Percentiles rank a stretch among this genome's conserved stretches.
Conservation (phyloP, 2,888 invertebrate genomes). For the Zygothrica quintamaculata region DNA sequence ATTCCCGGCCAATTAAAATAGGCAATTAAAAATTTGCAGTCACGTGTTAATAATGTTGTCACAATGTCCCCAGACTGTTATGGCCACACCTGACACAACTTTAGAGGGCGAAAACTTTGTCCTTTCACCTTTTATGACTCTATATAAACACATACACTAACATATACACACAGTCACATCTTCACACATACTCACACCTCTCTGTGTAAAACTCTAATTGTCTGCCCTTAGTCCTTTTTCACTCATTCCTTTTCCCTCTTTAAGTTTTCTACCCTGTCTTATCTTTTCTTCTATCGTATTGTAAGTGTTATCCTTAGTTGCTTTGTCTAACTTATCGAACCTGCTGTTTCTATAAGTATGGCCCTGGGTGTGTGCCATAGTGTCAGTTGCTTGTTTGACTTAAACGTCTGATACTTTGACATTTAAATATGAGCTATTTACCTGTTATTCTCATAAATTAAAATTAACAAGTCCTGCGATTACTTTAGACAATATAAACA, state of each 20-base stretch:
- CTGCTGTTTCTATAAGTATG: slow-evolving; percentile 12
- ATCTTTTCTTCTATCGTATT: slow-evolving; percentile 15
- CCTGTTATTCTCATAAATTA: not conserved
- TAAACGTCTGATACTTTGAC: not conserved
- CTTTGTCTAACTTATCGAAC: slow-evolving; percentile 41
- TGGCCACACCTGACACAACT: slow-evolving; percentile 51
- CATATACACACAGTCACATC: not conserved
- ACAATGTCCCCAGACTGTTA: slow-evolving; percentile 7
- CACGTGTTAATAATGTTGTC: slow-evolving; percentile 70
- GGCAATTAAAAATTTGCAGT: slow-evolving; percentile 72
- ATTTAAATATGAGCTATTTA: not conserved
- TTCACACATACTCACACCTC: not conserved
- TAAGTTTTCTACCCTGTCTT: slow-evolving; percentile 42
- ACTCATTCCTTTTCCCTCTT: not conserved
- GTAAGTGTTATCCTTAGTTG: slow-evolving; percentile 4
- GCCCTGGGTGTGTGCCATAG: slow-evolving; percentile 14
- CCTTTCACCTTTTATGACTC: slow-evolving; percentile 3
- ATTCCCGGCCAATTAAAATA: slow-evolving; percentile 49
- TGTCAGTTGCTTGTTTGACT: not conserved
- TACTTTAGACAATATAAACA: no score
- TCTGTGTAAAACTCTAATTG: slow-evolving; percentile 29
- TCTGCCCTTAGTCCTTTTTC: not conserved
- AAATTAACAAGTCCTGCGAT: not conserved
- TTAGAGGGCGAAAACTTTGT: slow-evolving; percentile 16
- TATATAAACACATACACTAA: no score